Evolutionary conservation across 2,888 invertebrate genomes (phyloP), one percentile per base, ranked within the genome.

Genomic region (Acanthoscelides obtectus): DNA sequence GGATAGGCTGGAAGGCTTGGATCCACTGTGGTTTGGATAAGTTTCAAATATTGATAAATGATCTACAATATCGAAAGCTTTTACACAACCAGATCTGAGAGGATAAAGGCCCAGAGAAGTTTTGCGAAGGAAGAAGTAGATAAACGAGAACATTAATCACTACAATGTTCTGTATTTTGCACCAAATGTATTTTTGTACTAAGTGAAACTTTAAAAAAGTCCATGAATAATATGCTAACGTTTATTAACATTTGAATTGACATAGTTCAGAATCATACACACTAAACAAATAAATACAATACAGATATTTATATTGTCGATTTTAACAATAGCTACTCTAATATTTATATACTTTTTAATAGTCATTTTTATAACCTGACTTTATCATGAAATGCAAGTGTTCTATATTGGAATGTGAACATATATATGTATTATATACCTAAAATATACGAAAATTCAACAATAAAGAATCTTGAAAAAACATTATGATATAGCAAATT

Each of bases 201-300:
- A n/a, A n/a, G n/a, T n/a, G 17, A 45, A 17, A 17, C 3, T 45
- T 45, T 45, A 25, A 8, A 25, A 25, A 8, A 25, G 25, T 3
- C 25, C 25, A 25, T 3, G 45, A 45, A 22, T 67, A 67, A 67
- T 67, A 22, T 68, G 68, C 77, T 78, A 78, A 72, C 75, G 72
- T 79, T 77, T 78, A 78, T 78, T 78, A 78, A 79, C 75, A 71
- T 76, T 75, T 76, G 76, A 78, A 79, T 79, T 79, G 79, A 79
- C 79, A 76, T 74, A 69, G 45, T 45, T 45, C 17, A 6, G 45
- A 45, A 45, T 45, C 17, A 6, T 45, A 45, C 45, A 45, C 45
- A 45, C 45, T 45, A 45, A 45, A 45, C 45, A 45, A 45, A 45
- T 45, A 45, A 45, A 45, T 45, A 45, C 45, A 45, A 12, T 45